Percentiles rank a stretch among this genome's conserved stretches.
Conservation (phyloP, 2,113 vertebrate genomes). For the Saimiri boliviensis region DNA sequence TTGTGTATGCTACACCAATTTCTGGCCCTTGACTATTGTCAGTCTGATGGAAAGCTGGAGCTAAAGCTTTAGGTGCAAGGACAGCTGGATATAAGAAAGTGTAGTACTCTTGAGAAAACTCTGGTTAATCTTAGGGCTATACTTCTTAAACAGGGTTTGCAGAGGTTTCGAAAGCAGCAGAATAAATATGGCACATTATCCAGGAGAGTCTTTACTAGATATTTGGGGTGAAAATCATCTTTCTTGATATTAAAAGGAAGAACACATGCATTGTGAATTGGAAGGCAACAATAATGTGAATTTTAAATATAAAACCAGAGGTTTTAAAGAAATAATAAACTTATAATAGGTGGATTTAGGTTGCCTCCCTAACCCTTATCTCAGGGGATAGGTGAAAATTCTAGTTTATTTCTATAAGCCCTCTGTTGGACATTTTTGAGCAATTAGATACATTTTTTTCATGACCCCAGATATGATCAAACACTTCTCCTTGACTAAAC, state of each 20-base stretch:
- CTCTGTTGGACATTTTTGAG: neutral
- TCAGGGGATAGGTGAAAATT: neutral
- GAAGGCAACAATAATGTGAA: neutral
- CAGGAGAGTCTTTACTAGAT: neutral
- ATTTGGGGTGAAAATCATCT: neutral
- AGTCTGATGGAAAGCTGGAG: slow-evolving; percentile 16
- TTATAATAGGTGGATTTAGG: neutral
- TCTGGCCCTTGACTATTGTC: neutral
- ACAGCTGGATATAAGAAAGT: neutral
- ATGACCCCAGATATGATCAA: neutral
- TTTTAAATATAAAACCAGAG: neutral
- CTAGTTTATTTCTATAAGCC: neutral
- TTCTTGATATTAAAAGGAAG: neutral
- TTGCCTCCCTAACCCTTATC: neutral
- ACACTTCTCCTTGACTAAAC: neutral
- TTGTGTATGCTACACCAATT: neutral
- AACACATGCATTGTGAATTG: neutral
- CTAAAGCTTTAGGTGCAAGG: neutral
- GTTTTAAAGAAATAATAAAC: neutral
- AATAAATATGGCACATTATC: neutral
- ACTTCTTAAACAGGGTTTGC: neutral
- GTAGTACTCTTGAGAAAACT: neutral
- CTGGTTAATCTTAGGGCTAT: neutral
- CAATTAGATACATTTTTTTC: neutral
- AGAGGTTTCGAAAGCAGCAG: neutral